Evolutionary conservation across 2,888 invertebrate genomes (phyloP).

Genomic region (Nebria brevicollis): DNA sequence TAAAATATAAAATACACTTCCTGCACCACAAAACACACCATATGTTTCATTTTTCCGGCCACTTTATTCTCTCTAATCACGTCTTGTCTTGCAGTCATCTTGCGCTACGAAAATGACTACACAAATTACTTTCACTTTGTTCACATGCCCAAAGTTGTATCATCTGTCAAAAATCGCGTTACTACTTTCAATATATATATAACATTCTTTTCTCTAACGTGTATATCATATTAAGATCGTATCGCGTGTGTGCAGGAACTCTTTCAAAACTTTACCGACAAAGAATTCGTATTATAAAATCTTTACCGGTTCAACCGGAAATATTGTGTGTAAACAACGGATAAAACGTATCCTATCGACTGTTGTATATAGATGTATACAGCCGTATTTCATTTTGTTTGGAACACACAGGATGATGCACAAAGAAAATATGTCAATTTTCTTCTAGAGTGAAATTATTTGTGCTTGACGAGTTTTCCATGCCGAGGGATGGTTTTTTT

Average conservation of each 20-base stretch:
- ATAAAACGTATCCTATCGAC: constrained; percentile 13
- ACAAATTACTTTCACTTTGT: constrained; percentile 44
- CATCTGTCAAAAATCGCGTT: constrained; percentile 12
- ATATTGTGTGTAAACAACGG: constrained; percentile 45
- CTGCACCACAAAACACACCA: constrained; percentile 28
- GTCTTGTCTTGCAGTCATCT: constrained; percentile 26
- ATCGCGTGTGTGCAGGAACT: constrained; percentile 19
- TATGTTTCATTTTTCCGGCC: constrained; percentile 44
- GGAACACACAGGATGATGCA: constrained; percentile 30
- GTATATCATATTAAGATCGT: neutral
- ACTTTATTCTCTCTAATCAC: constrained; percentile 37
- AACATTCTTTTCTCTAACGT: neutral
- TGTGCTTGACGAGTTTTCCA: constrained; percentile 39
- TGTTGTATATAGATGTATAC: neutral
- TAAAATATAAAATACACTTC: constrained; percentile 47
- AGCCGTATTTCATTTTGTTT: constrained; percentile 32
- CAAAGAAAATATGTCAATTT: constrained; percentile 48
- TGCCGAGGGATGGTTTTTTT: constrained; percentile 25
- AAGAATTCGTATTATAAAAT: constrained; percentile 16
- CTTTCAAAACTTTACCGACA: constrained; percentile 19
- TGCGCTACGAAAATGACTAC: neutral
- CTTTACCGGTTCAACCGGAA: constrained; percentile 35
- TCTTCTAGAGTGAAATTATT: constrained; percentile 46
- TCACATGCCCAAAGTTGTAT: constrained; percentile 9
- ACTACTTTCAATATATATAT: neutral